Base-by-base conservation (phyloP, 1,140 invertebrate species). In the Euschistus heros region DNA sequence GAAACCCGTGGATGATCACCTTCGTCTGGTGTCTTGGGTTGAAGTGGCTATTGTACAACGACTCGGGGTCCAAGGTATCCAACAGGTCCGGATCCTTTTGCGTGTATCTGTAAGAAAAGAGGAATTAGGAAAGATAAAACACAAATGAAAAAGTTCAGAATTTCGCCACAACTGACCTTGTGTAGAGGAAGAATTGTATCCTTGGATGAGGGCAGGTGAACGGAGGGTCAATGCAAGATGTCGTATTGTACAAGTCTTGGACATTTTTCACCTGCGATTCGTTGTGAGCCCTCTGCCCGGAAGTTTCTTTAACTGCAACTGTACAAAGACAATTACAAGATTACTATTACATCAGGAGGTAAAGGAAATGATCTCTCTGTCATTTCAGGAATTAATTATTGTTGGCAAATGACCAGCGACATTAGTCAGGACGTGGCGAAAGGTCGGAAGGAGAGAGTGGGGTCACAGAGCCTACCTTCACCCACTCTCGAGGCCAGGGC, bases 141-240 rank as follows among this genome's bases (percentile, higher is more conserved):
- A 55, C 1, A 13, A 37, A 37, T 37, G 33, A 13, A 37, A 10
- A 13, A 37, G 10, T 42, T 44, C 1, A 15, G 7, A 37, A 27
- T 42, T 13, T 55, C 44, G 8, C 7, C 10, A 10, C 4, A 37
- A 37, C 33, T 37, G 61, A 87, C 86, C 85, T 86, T 0, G 89
- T 91, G 68, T 89, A 91, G n/a, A 91, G 74, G 76, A 82, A 91
- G 74, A 88, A 90, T 69, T 89, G 82, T 69, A 91, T 91, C 73
- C 85, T 84, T 5, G 84, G 85, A 77, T 91, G 87, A 1, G 89
- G 88, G 76, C 88, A 91, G 62, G 78, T 80, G 74, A 80, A 89
- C 0, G 88, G 89, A 37, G 85, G 86, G 68, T 84, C 84, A n/a
- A 89, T 82, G 71, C 89, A 91, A 6, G 88, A 91, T 4, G 84